These are phyloP conservation scores for Paralvinella palmiformis DNA, from an alignment of 1,140 invertebrate genomes.

Conservation along the genomic window DNA sequence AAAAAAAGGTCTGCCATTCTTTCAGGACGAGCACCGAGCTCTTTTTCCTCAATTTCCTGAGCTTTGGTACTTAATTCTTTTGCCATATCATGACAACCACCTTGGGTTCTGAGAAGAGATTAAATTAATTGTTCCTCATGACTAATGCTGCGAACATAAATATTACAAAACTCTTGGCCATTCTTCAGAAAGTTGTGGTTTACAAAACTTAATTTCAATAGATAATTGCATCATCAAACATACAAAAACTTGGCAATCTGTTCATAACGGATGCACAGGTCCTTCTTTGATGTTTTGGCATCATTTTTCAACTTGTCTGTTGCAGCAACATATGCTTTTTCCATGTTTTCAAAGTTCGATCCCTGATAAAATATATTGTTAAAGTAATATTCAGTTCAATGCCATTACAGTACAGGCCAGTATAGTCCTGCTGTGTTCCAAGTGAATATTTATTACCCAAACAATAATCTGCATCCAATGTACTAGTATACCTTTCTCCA, in stretches of 20 bases:
- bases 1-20: background rate
- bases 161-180: background rate
- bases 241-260: background rate
- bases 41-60: background rate
- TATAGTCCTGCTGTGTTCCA: background rate
- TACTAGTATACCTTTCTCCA: conserved; percentile 3
- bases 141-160: background rate
- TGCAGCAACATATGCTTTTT: background rate
- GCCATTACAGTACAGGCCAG: background rate
- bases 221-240: background rate
- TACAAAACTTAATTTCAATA: background rate
- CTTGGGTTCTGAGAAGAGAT: background rate
- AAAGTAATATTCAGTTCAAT: background rate
- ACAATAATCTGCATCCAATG: background rate
- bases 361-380: background rate
- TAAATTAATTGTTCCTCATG: background rate
- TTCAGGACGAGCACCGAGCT: background rate
- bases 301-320: background rate
- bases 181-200: background rate
- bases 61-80: background rate
- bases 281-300: background rate
- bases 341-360: background rate
- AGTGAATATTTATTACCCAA: background rate
- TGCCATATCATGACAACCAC: background rate
- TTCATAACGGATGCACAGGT: background rate